Percentiles rank a stretch among this genome's conserved stretches.
Evolutionary conservation across 2,888 invertebrate genomes (phyloP).

Genomic region (Dryobotodes eremita): DNA sequence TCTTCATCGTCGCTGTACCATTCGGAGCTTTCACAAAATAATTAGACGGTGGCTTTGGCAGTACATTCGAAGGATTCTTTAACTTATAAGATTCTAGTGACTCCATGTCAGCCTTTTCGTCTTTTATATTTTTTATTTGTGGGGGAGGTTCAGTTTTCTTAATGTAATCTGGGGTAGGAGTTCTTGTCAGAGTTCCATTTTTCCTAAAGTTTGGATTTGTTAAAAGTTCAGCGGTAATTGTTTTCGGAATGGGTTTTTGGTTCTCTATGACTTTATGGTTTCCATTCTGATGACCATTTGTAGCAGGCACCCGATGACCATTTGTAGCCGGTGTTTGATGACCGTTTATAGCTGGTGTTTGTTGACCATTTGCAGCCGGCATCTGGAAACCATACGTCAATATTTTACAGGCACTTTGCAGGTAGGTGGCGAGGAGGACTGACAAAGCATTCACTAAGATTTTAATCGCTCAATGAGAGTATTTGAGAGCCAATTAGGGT

Average conservation of each 20-base stretch:
- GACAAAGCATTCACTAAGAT: neutral
- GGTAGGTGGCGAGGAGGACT: neutral
- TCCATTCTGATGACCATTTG: slow-evolving; percentile 82
- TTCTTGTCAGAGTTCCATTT: slow-evolving; percentile 81
- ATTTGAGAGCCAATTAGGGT: neutral
- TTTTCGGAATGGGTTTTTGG: slow-evolving; percentile 54
- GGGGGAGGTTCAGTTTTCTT: slow-evolving; percentile 75
- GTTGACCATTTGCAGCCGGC: slow-evolving; percentile 29
- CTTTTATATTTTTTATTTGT: slow-evolving; percentile 78
- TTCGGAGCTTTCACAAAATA: slow-evolving; percentile 92
- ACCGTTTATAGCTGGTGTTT: slow-evolving; percentile 17
- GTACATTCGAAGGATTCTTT: slow-evolving; percentile 91
- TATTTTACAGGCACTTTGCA: slow-evolving; percentile 7
- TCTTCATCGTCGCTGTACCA: slow-evolving; percentile 91
- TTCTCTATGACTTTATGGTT: slow-evolving; percentile 73
- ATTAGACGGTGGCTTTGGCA: slow-evolving; percentile 92
- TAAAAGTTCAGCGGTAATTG: slow-evolving; percentile 70
- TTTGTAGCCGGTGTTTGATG: slow-evolving; percentile 7
- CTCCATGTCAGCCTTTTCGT: slow-evolving; percentile 93
- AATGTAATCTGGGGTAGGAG: slow-evolving; percentile 86
- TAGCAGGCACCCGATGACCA: slow-evolving; percentile 82
- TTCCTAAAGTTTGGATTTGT: slow-evolving; percentile 79
- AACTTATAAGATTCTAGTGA: slow-evolving; percentile 94
- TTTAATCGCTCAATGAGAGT: neutral
- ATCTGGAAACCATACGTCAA: slow-evolving; percentile 29